phyloP scores from a whole-genome alignment of 2,888 invertebrate genomes.

The Callimorpha dominula region DNA sequence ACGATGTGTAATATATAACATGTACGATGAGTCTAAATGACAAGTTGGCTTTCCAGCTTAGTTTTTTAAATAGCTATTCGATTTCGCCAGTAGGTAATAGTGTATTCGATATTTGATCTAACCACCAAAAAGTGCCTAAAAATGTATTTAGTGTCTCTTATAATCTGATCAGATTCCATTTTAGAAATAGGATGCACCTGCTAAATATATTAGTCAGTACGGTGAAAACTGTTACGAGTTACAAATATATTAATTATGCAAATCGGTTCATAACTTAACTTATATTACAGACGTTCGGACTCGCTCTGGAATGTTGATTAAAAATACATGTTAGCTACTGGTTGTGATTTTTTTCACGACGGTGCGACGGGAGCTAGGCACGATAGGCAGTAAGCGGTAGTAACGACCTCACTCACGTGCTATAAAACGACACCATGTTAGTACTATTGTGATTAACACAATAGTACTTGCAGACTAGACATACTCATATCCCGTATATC shows the following conservation, averaged over 20 bases:
- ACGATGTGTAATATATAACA: no score
- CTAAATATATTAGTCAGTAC: neutral
- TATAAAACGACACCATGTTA: neutral
- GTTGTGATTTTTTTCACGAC: slow-evolving; percentile 11
- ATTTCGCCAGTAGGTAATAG: neutral
- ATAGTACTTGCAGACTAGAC: no score
- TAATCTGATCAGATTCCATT: neutral
- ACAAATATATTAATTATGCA: slow-evolving; percentile 47
- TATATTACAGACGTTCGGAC: slow-evolving; percentile 30
- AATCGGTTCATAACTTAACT: slow-evolving; percentile 39
- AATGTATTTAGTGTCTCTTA: neutral
- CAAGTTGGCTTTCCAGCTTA: neutral
- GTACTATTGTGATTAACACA: no score
- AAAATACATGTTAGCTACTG: slow-evolving; percentile 18
- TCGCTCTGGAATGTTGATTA: slow-evolving; percentile 45
- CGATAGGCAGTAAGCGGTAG: neutral
- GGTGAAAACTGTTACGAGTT: slow-evolving; percentile 34
- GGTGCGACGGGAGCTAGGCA: neutral
- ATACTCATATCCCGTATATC: no score
- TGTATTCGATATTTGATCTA: slow-evolving; percentile 2
- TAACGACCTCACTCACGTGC: neutral
- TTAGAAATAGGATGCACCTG: neutral
- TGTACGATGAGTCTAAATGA: neutral
- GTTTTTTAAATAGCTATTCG: neutral
- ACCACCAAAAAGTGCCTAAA: neutral